phyloP scores from a whole-genome alignment of 1,140 invertebrate genomes.

The Cataglyphis hispanica region DNA sequence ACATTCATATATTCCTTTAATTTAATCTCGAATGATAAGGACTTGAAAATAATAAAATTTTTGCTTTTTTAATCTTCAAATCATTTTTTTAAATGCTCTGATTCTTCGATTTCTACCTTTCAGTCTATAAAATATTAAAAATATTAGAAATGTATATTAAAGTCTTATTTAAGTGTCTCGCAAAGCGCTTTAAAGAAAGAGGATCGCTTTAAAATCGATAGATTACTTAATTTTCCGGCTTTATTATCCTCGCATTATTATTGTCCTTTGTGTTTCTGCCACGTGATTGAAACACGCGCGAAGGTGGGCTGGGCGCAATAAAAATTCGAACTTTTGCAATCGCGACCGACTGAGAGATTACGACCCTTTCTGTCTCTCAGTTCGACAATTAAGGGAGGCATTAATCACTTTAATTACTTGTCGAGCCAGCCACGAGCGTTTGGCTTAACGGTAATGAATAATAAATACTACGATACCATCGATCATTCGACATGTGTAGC shows the following conservation, averaged over 20 bases:
- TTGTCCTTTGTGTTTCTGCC: not conserved
- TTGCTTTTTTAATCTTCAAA: constrained; percentile 8
- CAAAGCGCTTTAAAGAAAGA: not conserved
- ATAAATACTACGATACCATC: constrained; percentile 66
- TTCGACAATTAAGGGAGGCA: constrained; percentile 60
- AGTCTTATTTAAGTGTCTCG: not conserved
- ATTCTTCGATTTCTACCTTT: constrained; percentile 16
- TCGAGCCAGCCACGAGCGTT: constrained; percentile 41
- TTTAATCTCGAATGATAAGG: not conserved
- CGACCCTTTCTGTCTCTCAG: constrained; percentile 57
- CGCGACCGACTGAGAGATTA: constrained; percentile 43
- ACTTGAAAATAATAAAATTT: not conserved
- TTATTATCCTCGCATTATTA: not conserved
- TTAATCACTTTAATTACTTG: constrained; percentile 73
- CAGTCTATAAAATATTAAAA: constrained; percentile 14
- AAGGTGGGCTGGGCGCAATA: not conserved
- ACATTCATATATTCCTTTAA: not conserved
- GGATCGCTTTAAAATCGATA: not conserved
- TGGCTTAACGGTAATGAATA: constrained; percentile 71
- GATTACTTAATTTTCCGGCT: not conserved
- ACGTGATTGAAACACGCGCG: not conserved
- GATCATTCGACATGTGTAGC: constrained; percentile 61
- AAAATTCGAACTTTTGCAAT: constrained; percentile 49
- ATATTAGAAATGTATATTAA: not conserved
- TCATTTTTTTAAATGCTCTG: constrained; percentile 15